phyloP scores from a whole-genome alignment of 2,888 invertebrate species.

The Drosophila gaucha region DNA sequence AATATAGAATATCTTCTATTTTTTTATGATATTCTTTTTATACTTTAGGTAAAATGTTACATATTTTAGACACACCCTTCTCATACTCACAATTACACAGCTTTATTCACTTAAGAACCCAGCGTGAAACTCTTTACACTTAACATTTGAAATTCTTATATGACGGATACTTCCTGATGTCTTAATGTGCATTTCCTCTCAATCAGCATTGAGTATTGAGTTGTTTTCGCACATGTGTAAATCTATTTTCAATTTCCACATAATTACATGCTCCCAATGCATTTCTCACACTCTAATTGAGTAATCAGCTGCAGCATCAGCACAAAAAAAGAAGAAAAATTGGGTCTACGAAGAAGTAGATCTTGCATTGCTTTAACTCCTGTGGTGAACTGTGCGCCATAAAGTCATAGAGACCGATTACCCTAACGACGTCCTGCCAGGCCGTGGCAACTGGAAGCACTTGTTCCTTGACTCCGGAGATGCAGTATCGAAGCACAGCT shows the following conservation, averaged over 20 bases:
- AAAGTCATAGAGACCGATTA: constrained; percentile 41
- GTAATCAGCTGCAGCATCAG: constrained; percentile 53
- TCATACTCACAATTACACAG: neutral
- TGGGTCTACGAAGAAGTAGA: constrained; percentile 9
- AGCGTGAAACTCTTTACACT: constrained; percentile 13
- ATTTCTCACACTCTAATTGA: constrained; percentile 67
- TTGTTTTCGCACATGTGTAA: constrained; percentile 42
- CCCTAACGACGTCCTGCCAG: constrained; percentile 60
- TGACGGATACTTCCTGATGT: constrained; percentile 14
- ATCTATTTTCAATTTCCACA: constrained; percentile 40
- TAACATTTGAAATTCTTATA: constrained; percentile 1
- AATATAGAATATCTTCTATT: neutral
- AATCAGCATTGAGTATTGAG: constrained; percentile 31
- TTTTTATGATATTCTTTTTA: neutral
- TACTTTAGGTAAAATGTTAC: too few species aligned
- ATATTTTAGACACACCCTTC: neutral
- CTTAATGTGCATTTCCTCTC: constrained; percentile 5
- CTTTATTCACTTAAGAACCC: constrained; percentile 33
- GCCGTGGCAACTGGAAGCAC: constrained; percentile 70
- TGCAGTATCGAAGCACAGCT: constrained; percentile 15
- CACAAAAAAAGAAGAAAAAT: constrained; percentile 3
- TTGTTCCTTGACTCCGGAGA: constrained; percentile 58
- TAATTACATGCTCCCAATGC: constrained; percentile 50
- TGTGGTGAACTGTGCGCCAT: constrained; percentile 56
- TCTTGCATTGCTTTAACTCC: constrained; percentile 37